phyloP scores from a whole-genome alignment of 2,888 invertebrate species.

The Drosophila gaucha region DNA sequence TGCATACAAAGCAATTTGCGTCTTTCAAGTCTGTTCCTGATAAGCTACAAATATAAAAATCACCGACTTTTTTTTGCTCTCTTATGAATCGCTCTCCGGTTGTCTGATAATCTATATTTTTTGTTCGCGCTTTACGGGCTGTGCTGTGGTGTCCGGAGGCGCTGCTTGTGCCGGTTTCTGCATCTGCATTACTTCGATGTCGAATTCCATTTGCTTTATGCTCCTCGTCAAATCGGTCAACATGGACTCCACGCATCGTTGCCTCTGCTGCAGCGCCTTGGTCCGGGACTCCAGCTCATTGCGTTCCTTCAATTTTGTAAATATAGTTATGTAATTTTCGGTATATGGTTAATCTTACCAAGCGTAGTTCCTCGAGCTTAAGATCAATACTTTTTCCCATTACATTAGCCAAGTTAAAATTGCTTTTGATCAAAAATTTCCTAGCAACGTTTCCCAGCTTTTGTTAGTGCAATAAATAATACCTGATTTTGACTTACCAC shows the following conservation, averaged over 20 bases:
- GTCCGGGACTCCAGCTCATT: slow-evolving; percentile 15
- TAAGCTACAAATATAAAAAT: slow-evolving; percentile 22
- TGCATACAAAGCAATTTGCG: background rate
- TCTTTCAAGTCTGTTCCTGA: slow-evolving; percentile 12
- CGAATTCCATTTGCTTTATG: slow-evolving; percentile 60
- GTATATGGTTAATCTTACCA: background rate
- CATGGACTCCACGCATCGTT: slow-evolving; percentile 42
- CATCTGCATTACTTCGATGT: slow-evolving; percentile 22
- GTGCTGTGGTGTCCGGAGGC: background rate
- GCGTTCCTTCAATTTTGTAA: slow-evolving; percentile 36
- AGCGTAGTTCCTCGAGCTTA: slow-evolving; percentile 42
- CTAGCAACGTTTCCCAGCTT: background rate
- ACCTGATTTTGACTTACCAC: slow-evolving; percentile 19
- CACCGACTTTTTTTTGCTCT: slow-evolving; percentile 17
- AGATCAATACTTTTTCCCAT: slow-evolving; percentile 29
- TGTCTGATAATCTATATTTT: slow-evolving; percentile 9
- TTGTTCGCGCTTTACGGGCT: slow-evolving; percentile 9
- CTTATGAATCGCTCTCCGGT: background rate
- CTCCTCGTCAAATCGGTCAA: slow-evolving; percentile 59
- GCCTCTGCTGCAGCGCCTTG: slow-evolving; percentile 26
- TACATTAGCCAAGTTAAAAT: slow-evolving; percentile 32
- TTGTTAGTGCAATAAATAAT: background rate
- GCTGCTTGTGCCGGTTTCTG: background rate
- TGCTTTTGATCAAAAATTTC: slow-evolving; percentile 42
- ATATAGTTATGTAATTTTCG: background rate